Conservation (phyloP, 53 echinoderm and acorn worm genomes). For the Actinopyga echinites region DNA sequence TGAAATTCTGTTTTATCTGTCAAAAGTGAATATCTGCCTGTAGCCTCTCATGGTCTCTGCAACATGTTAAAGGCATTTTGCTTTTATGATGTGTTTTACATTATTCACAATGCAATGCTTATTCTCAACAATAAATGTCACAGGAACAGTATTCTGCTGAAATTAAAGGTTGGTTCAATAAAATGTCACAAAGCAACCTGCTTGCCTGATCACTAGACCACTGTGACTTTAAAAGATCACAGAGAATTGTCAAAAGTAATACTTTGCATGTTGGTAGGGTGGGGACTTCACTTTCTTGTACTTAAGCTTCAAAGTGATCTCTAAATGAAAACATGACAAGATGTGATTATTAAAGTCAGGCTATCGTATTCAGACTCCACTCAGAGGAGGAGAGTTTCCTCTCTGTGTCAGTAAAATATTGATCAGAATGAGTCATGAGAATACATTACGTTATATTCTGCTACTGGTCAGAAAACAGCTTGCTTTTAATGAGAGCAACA, state of each 20-base stretch:
- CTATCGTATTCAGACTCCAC: slow-evolving; percentile 7
- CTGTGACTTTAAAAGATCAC: no score
- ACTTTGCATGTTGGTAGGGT: neutral
- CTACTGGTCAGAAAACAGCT: no score
- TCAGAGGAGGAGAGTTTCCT: slow-evolving; percentile 8
- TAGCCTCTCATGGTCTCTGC: neutral
- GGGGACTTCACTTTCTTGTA: neutral
- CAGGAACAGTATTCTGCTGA: neutral
- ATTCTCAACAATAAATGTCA: neutral
- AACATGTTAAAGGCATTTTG: neutral
- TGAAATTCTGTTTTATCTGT: no score
- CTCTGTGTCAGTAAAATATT: slow-evolving; percentile 24
- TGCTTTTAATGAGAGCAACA: no score
- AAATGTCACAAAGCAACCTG: no score
- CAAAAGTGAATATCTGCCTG: no score
- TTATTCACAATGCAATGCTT: neutral
- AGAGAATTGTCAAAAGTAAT: neutral
- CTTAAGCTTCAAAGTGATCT: neutral
- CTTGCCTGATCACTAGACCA: no score
- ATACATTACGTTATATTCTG: neutral
- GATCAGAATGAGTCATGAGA: slow-evolving; percentile 30
- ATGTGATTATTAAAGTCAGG: neutral
- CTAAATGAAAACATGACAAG: neutral
- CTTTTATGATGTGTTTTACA: neutral
- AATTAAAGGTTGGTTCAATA: no score